Percentiles rank a stretch among this genome's conserved stretches.
Conservation (phyloP, 2,888 invertebrate genomes). For the Hermodice carunculata region DNA sequence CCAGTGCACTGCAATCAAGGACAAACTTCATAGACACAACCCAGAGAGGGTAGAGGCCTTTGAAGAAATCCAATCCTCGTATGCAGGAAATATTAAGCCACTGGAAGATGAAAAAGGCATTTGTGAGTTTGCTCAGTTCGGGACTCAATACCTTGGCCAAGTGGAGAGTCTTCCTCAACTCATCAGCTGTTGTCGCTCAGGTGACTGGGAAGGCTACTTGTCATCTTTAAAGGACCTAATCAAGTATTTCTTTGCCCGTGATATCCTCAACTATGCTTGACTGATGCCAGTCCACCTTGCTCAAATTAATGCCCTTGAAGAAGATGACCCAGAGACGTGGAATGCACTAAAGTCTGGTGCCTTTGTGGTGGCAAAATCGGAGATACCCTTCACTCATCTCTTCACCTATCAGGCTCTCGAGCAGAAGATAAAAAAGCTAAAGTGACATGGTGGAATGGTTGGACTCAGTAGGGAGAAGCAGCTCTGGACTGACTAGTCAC, state of each 20-base stretch:
- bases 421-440: constrained; percentile 20
- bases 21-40: background rate
- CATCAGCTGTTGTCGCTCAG: constrained; percentile 17
- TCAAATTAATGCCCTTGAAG: constrained; percentile 22
- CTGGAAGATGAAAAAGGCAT: background rate
- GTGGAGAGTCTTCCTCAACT: constrained; percentile 18
- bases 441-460: constrained; percentile 20
- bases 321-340: constrained; percentile 25
- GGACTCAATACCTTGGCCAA: constrained; percentile 5
- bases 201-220: constrained; percentile 25
- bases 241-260: constrained; percentile 27
- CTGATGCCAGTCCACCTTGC: constrained; percentile 22
- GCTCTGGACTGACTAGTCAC: constrained; percentile 21
- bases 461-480: constrained; percentile 16
- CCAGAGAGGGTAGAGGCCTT: background rate
- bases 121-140: constrained; percentile 22
- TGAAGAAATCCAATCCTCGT: background rate
- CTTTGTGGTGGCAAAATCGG: constrained; percentile 24
- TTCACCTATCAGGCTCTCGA: constrained; percentile 26
- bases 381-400: constrained; percentile 24
- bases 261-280: constrained; percentile 24
- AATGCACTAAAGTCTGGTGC: constrained; percentile 21
- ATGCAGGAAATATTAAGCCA: background rate
- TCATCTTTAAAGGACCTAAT: constrained; percentile 19
- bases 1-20: background rate